Base-by-base conservation (phyloP, 2,113 vertebrate genomes). In the Spilogale gracilis region DNA sequence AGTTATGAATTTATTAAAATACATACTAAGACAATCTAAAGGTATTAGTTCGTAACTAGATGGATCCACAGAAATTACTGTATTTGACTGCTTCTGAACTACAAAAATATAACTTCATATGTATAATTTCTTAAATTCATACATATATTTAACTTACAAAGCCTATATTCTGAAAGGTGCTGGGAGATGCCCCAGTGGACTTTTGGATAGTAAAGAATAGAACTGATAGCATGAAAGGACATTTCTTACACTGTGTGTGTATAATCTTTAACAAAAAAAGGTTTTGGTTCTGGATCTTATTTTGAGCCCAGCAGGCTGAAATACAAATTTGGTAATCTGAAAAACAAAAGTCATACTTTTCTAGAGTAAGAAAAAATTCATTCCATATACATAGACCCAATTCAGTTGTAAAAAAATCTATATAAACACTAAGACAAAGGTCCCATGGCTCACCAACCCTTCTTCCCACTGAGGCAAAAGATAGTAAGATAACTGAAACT, bases 241-340 rank as follows among this genome's bases (percentile, higher is more conserved):
- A 14, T 67, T 17, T 67, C 14, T 74, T 78, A 86, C 38, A 48
- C 5, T 38, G 10, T 60, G 2, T 88, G 7, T 60, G 25, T 86
- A 71, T 80, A 69, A 79, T 79, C 32, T 48, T 48, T 91, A 85
- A 58, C 16, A 89, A 38, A 11, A 27, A 56, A 78, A 85, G 52
- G 25, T 91, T 91, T 52, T 85, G 50, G 43, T 71, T 92, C 54
- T 86, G 61, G 48, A 91, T n/a, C 25, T 65, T 94, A 87, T 79
- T 86, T 79, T 69, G 74, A 94, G 78, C 18, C 52, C n/a, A 79
- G 60, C 30, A 69, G 4, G 25, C 4, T 69, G 9, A 30, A 87
- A 38, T 56, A 48, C 45, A 78, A 94, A 79, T 50, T 30, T 48
- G 16, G 50, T 69, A 78, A 56, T 58, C 27, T 58, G 43, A 76